Evolutionary conservation across 92 coral and sea anemone species (phyloP), one percentile per base, ranked within the genome.

Genomic region (Heliopora coerulea): DNA sequence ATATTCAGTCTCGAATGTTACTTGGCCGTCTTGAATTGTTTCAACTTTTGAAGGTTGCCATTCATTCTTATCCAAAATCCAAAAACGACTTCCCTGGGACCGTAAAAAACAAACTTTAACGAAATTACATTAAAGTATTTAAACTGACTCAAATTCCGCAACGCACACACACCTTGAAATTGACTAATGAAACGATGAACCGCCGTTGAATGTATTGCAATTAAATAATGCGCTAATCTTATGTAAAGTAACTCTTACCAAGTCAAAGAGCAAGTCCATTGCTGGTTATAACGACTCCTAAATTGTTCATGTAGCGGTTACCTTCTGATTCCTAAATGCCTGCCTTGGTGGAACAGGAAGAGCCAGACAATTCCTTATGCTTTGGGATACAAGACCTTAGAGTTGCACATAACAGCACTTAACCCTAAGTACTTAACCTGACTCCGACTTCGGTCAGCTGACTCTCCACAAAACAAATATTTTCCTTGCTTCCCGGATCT

Each of bases 61-160:
- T 33, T 95, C 89, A 65, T 95, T 90, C 56, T 90, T 96, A 57
- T 95, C 99, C 29, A 95, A 86, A 59, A 95, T 80, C 99, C 99
- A 95, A 23, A 95, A 95, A 58, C 95, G 95, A 72, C 89, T 85
- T 41, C 99, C 99, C 99, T 95, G 60, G 29, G 54, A 29, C 18
- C 30, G 2, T 35, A 27, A 49, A 67, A 26, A 49, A 39, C 39
- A 49, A 52, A 18, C 3, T 46, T 2, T 6, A 46, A 3, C 14
- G 3, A 46, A 46, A 46, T 46, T 7, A 46, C 41, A 46, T 44
- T 10, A 67, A 27, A 67, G 41, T 20, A 14, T 44, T 48, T 21
- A 32, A n/a, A n/a, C n/a, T n/a, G n/a, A n/a, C n/a, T n/a, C n/a
- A n/a, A n/a, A n/a, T n/a, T n/a, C n/a, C n/a, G n/a, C n/a, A n/a